Base-by-base conservation (phyloP, 2,888 invertebrate genomes). In the Germaria angustata region DNA sequence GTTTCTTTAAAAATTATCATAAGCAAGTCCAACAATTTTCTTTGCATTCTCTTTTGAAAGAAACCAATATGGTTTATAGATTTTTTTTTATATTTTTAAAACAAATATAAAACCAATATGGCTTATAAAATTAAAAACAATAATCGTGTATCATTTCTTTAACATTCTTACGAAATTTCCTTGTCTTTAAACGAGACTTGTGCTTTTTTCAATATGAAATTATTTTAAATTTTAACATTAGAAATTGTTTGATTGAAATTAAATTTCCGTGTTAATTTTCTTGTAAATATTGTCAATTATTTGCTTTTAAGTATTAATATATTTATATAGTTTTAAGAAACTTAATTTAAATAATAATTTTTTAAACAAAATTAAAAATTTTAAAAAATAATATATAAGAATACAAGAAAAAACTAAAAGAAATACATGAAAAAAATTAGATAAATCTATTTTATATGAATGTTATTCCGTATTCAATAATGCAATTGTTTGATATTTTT, bases 311-410 rank as follows among this genome's bases (percentile, higher is more conserved):
- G 57, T 24, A n/a, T 15, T 51, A 20, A n/a, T 41, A 17, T n/a
- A 5, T 39, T 72, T 61, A 41, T 61, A 11, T 15, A 15, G 2
- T 39, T 44, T 44, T 46, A 17, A 9, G n/a, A 17, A 36, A 39
- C 22, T 9, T 7, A 41, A 28, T 24, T 28, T 49, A 72, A 51
- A 15, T 39, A 61, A 75, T 34, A 13, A 65, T 22, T 11, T 49
- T 44, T 61, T 72, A 9, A 22, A 53, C 1, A 55, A 75, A 65
- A 6, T 44, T 9, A 44, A 15, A 63, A 63, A 63, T n/a, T n/a
- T n/a, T 65, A 75, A 20, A 55, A 73, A 75, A 65, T 9, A 63
- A 73, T 73, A 75, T 5, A 73, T 24, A 24, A 53, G 44, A 0
- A 20, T 20, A 3, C 28, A 5, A 53, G 24, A 13, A 75, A 75